These are phyloP conservation scores for Lamellibrachia satsuma DNA, from an alignment of 2,888 invertebrate species.

Conservation along the genomic window DNA sequence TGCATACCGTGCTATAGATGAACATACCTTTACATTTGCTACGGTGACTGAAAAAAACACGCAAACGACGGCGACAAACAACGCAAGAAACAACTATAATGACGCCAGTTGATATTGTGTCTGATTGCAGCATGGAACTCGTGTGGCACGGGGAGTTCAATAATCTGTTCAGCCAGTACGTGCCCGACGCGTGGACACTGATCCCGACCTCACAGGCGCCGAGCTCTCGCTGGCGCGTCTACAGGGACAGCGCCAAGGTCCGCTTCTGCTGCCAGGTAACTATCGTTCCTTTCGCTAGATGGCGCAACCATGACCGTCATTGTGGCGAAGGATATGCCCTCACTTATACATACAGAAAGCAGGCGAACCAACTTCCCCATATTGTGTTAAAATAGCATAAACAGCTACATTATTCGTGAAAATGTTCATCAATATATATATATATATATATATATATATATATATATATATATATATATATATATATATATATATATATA, in stretches of 20 bases:
- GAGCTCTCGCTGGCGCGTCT: neutral
- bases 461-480: neutral
- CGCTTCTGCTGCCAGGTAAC: slow-evolving; percentile 65
- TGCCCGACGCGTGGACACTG: slow-evolving; percentile 62
- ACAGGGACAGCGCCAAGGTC: slow-evolving; percentile 65
- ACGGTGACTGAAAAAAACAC: too few species aligned
- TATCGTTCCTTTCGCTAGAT: neutral
- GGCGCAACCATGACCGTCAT: neutral
- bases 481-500: too few species aligned
- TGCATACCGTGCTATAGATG: too few species aligned
- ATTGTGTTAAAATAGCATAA: too few species aligned
- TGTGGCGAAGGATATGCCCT: neutral
- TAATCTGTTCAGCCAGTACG: slow-evolving; percentile 60
- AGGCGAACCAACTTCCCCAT: too few species aligned
- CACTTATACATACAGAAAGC: too few species aligned
- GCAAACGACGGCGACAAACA: neutral
- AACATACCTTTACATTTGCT: too few species aligned
- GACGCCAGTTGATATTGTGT: neutral
- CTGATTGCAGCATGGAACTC: slow-evolving; percentile 60
- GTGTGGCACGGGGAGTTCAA: slow-evolving; percentile 66
- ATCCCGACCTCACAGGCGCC: slow-evolving; percentile 43
- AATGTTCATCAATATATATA: too few species aligned
- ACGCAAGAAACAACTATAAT: neutral
- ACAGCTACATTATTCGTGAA: too few species aligned
- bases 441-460: neutral